Percentiles rank a stretch among this genome's conserved stretches.
phyloP scores from a whole-genome alignment of 2,888 invertebrate genomes.

The Leptinotarsa juncta region DNA sequence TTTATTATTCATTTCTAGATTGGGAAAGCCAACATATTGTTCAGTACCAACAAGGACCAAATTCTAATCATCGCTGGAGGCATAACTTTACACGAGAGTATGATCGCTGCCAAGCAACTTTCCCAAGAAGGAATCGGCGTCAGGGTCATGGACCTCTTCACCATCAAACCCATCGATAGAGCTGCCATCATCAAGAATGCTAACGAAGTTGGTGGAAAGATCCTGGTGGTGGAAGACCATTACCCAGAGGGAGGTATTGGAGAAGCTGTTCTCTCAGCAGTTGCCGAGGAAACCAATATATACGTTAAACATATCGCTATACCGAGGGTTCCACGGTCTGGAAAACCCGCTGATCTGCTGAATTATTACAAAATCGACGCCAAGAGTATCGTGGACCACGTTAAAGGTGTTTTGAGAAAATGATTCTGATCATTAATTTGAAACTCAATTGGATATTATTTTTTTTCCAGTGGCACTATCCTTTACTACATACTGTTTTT shows the following conservation, averaged over 20 bases:
- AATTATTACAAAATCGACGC: conserved; percentile 84
- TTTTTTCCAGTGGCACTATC: no score
- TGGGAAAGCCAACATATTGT: conserved; percentile 82
- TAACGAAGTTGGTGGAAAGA: conserved; percentile 77
- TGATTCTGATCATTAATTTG: conserved; percentile 21
- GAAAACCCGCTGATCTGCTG: conserved; percentile 84
- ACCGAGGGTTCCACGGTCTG: conserved; percentile 86
- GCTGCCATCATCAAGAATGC: conserved; percentile 79
- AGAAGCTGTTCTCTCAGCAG: conserved; percentile 87
- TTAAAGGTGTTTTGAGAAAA: conserved; percentile 64
- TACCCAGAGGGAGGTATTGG: conserved; percentile 95
- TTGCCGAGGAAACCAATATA: conserved; percentile 76
- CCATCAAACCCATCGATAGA: conserved; percentile 91
- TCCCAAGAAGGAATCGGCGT: conserved; percentile 75
- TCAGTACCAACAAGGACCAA: conserved; percentile 77
- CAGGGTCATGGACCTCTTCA: conserved; percentile 92
- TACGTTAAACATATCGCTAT: conserved; percentile 83
- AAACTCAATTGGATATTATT: background rate
- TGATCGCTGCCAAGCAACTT: conserved; percentile 82
- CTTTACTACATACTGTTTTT: no score
- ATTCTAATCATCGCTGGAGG: conserved; percentile 90
- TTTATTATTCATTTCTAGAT: conserved; percentile 61
- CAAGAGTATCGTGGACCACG: conserved; percentile 73
- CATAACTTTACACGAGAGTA: conserved; percentile 88
- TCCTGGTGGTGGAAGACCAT: conserved; percentile 96